Percentiles rank a stretch among this genome's conserved stretches.
Conservation (phyloP, 2,797 vertebrate species). For the Pangasius macronema region DNA sequence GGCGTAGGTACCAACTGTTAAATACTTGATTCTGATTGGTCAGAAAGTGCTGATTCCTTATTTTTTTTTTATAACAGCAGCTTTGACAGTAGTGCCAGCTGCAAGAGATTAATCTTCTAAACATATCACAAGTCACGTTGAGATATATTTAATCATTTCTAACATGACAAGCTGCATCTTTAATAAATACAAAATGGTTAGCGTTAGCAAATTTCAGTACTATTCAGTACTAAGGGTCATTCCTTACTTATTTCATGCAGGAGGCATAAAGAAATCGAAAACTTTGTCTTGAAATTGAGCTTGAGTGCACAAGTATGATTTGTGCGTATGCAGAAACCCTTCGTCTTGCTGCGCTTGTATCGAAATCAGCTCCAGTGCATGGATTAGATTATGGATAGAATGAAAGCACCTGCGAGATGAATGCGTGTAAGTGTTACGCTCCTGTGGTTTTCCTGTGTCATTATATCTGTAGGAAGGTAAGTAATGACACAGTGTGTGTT, state of each 20-base stretch:
- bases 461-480: conserved; percentile 30
- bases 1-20: not conserved
- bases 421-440: not conserved
- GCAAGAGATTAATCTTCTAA: not conserved
- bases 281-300: not conserved
- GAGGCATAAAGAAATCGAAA: not conserved
- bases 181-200: not conserved
- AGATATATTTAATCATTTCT: not conserved
- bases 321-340: not conserved
- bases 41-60: not conserved
- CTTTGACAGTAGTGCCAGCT: not conserved
- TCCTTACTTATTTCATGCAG: not conserved
- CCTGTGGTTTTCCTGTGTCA: not conserved
- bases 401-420: not conserved
- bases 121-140: not conserved
- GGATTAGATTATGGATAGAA: not conserved
- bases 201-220: not conserved
- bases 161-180: not conserved
- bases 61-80: not conserved
- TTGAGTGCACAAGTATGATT: not conserved
- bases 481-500: conserved; percentile 63
- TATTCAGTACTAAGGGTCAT: no score
- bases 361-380: not conserved
- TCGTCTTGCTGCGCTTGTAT: not conserved
- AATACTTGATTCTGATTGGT: not conserved